These are phyloP conservation scores for Scaptomyza parva DNA, from an alignment of 2,888 invertebrate species.

Conservation along the genomic window DNA sequence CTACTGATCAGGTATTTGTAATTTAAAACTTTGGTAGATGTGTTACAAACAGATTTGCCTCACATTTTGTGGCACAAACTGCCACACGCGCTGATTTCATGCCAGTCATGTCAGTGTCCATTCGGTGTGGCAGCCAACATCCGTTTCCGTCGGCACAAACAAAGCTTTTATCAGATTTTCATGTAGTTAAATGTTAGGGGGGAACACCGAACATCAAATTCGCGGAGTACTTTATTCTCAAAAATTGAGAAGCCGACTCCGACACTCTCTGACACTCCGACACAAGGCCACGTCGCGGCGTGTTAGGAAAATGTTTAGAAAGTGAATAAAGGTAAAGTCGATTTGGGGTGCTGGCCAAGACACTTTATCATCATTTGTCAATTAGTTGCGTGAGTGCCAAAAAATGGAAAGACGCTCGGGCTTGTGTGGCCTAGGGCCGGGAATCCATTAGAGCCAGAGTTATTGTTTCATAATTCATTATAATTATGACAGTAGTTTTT, in stretches of 20 bases:
- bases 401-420: slow-evolving; percentile 7
- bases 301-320: slow-evolving; percentile 56
- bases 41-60: slow-evolving; percentile 1
- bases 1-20: background rate
- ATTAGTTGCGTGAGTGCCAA: slow-evolving; percentile 64
- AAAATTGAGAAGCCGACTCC: background rate
- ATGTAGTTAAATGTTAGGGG: slow-evolving; percentile 50
- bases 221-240: slow-evolving; percentile 14
- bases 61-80: slow-evolving; percentile 3
- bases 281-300: slow-evolving; percentile 36
- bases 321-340: slow-evolving; percentile 36
- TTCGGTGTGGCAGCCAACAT: slow-evolving; percentile 72
- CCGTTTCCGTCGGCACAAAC: slow-evolving; percentile 74
- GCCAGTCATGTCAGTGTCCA: slow-evolving; percentile 71
- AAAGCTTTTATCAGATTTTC: slow-evolving; percentile 75
- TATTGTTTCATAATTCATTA: slow-evolving; percentile 70
- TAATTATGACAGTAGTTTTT: slow-evolving; percentile 70
- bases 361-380: slow-evolving; percentile 80
- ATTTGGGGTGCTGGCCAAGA: slow-evolving; percentile 51
- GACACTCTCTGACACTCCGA: no score
- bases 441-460: slow-evolving; percentile 63
- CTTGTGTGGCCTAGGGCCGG: slow-evolving; percentile 36
- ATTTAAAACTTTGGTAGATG: background rate
- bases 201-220: slow-evolving; percentile 21
- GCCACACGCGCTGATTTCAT: slow-evolving; percentile 44